Base-by-base conservation (phyloP, 2,888 invertebrate genomes). In the Macrophya alboannulata region DNA sequence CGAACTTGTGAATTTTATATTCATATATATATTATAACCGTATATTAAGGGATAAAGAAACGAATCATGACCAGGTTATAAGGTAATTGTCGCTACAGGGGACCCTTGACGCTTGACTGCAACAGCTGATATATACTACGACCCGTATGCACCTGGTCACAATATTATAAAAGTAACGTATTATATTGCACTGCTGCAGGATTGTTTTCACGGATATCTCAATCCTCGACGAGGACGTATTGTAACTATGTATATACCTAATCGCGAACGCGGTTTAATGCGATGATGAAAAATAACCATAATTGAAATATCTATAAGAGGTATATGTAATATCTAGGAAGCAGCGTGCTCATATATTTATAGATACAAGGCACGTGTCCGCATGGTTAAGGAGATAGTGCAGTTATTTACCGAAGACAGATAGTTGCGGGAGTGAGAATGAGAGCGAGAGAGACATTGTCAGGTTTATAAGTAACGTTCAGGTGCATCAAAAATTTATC, bases 301-400 rank as follows among this genome's bases (percentile, higher is more conserved):
- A 83, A 83, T 83, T 83, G 83, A 71, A 83, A 83, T 83, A 83
- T 83, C 83, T 83, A 83, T 83, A 83, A 68, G 83, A 37, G 65
- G 83, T 48, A 71, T 37, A 71, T 37, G 51, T 48, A 21, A 45
- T 82, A 62, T 43, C 37, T 21, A 48, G 83, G 65, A 68, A 31
- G 40, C 62, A 51, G 77, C 55, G 25, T 62, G 21, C 81, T 5
- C 62, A 15, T 37, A 83, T 68, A 68, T 83, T 65, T 68, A 68
- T 71, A 71, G 59, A 55, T 31, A 51, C 45, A 31, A 83, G 71
- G 83, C 83, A 83, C 83, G 83, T 83, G 83, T 68, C 65, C 48
- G 3, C 31, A 43, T 68, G 45, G 65, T 82, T 82, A 40, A 65
- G 65, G 68, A 68, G 48, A 83, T 40, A 68, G 83, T 83, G 83